Evolutionary conservation across 2,113 vertebrate species (phyloP).

Genomic region (Cathartes aura): DNA sequence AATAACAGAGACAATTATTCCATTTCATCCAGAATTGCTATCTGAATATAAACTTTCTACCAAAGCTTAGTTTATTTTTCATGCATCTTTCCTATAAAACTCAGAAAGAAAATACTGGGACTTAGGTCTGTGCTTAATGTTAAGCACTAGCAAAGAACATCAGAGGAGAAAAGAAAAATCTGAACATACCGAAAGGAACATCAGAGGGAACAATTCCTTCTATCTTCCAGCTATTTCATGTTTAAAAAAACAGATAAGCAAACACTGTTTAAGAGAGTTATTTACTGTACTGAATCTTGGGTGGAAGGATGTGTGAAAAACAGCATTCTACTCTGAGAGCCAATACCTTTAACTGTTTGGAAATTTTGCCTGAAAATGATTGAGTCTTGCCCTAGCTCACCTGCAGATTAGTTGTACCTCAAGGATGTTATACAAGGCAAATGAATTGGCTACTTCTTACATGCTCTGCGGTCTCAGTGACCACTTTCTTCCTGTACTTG

Average conservation of each 20-base stretch:
- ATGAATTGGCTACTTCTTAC: background rate
- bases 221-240: background rate
- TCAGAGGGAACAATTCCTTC: background rate
- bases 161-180: background rate
- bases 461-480: background rate
- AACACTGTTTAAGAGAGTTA: background rate
- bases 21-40: background rate
- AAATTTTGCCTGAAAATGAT: background rate
- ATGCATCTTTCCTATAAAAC: background rate
- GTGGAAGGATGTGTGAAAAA: background rate
- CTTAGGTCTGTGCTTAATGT: background rate
- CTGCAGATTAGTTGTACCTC: constrained; percentile 24
- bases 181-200: background rate
- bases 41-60: background rate
- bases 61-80: background rate
- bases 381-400: background rate
- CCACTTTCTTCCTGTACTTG: background rate
- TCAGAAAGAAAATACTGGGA: background rate
- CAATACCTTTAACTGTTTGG: background rate
- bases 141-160: background rate
- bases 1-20: background rate
- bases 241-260: background rate
- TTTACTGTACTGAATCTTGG: background rate
- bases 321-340: background rate
- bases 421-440: background rate